Conservation (phyloP, 2,888 invertebrate genomes). For the Chloromyia formosa region DNA sequence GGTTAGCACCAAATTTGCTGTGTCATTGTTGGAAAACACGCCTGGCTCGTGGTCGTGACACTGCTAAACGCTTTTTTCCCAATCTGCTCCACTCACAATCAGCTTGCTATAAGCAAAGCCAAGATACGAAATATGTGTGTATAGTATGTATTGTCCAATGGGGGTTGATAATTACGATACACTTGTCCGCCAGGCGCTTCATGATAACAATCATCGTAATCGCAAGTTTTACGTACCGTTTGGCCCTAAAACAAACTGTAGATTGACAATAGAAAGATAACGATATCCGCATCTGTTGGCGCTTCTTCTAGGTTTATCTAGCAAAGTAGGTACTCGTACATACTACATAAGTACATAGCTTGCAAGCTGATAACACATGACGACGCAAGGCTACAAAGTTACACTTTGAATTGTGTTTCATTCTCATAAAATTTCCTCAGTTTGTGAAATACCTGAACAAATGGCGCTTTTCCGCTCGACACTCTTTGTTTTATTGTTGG, state of each 20-base stretch:
- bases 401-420: background rate
- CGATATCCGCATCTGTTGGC: background rate
- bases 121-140: too few species aligned
- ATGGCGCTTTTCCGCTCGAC: background rate
- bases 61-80: too few species aligned
- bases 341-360: too few species aligned
- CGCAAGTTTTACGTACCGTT: background rate
- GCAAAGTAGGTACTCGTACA: too few species aligned
- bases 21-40: constrained; percentile 14
- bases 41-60: background rate
- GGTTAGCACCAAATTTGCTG: background rate
- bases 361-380: constrained; percentile 12
- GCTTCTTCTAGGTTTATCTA: too few species aligned
- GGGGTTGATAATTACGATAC: too few species aligned
- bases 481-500: too few species aligned
- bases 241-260: background rate
- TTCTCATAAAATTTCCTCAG: constrained; percentile 17
- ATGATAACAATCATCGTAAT: constrained; percentile 8
- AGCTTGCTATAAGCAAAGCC: too few species aligned
- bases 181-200: constrained; percentile 1
- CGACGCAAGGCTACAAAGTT: too few species aligned
- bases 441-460: constrained; percentile 9
- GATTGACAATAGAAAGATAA: background rate
- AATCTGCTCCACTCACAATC: too few species aligned
- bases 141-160: too few species aligned